Evolutionary conservation across 2,113 vertebrate species (phyloP).

Genomic region (Scomber japonicus): DNA sequence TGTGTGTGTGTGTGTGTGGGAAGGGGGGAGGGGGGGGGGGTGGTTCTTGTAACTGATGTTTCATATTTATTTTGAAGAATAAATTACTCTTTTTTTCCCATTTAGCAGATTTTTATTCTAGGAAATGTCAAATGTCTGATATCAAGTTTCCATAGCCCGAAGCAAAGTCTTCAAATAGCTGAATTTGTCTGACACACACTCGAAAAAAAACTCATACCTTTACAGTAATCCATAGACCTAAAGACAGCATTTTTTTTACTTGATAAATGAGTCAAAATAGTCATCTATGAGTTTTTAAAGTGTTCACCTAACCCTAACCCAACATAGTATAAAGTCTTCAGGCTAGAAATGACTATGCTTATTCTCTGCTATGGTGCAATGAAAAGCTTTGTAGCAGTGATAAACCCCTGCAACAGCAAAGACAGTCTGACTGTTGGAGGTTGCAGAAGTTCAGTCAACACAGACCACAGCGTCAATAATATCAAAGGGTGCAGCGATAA

Average conservation of each 20-base stretch:
- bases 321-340: background rate
- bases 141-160: too few relatives aligned
- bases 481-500: conserved; percentile 68
- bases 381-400: background rate
- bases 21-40: too few relatives aligned
- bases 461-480: conserved; percentile 72
- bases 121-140: too few relatives aligned
- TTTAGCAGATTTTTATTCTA: too few relatives aligned
- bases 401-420: conserved; percentile 22
- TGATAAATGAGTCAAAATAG: conserved; percentile 15
- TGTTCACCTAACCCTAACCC: too few relatives aligned
- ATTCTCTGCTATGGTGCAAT: background rate
- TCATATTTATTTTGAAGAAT: background rate
- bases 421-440: conserved; percentile 22
- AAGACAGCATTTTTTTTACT: background rate
- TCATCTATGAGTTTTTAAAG: background rate
- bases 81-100: too few relatives aligned
- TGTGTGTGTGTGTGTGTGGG: too few relatives aligned
- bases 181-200: too few relatives aligned
- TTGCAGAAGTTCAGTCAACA: conserved; percentile 51
- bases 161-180: background rate
- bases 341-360: background rate
- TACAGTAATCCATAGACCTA: too few relatives aligned
- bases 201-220: background rate
- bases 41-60: too few relatives aligned